Percentiles rank a stretch among this genome's conserved stretches.
These are phyloP conservation scores for Teleogryllus oceanicus DNA, from an alignment of 2,888 invertebrate genomes.

Conservation along the genomic window DNA sequence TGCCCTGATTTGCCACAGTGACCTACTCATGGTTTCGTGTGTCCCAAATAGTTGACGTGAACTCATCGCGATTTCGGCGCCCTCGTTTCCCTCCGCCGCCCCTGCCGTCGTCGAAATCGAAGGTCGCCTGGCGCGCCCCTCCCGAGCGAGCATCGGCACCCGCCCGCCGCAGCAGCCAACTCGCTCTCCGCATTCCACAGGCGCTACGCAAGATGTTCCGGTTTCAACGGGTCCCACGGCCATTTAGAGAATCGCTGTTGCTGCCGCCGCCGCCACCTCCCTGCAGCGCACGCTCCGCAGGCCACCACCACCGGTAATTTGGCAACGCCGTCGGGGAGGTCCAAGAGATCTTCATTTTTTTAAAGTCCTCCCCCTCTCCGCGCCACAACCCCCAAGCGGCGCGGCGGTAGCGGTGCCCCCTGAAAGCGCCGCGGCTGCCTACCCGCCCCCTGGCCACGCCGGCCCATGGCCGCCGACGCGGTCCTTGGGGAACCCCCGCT, in stretches of 20 bases:
- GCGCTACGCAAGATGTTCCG: conserved; percentile 1
- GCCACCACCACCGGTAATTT: not conserved
- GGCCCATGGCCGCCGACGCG: not conserved
- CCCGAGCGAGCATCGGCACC: too few relatives aligned
- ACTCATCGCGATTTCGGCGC: too few relatives aligned
- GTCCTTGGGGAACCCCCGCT: not conserved
- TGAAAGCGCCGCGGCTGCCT: not conserved
- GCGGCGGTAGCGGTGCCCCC: not conserved
- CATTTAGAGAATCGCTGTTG: not conserved
- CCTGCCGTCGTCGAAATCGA: too few relatives aligned
- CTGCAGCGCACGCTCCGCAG: not conserved
- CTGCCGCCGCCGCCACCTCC: not conserved
- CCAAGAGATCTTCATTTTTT: conserved; percentile 4
- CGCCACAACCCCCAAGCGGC: not conserved
- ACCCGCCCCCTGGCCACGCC: not conserved
- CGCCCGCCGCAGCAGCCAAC: not conserved
- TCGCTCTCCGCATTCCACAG: not conserved
- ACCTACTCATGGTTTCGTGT: too few relatives aligned
- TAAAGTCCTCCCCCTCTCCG: not conserved
- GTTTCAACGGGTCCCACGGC: conserved; percentile 18
- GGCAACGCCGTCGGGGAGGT: not conserved
- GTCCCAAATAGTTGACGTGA: too few relatives aligned
- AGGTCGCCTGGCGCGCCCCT: too few relatives aligned
- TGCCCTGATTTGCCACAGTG: too few relatives aligned
- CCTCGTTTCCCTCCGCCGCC: too few relatives aligned